Evolutionary conservation across 2,797 vertebrate genomes (phyloP), one percentile per base, ranked within the genome.

Genomic region (Melopsittacus undulatus): DNA sequence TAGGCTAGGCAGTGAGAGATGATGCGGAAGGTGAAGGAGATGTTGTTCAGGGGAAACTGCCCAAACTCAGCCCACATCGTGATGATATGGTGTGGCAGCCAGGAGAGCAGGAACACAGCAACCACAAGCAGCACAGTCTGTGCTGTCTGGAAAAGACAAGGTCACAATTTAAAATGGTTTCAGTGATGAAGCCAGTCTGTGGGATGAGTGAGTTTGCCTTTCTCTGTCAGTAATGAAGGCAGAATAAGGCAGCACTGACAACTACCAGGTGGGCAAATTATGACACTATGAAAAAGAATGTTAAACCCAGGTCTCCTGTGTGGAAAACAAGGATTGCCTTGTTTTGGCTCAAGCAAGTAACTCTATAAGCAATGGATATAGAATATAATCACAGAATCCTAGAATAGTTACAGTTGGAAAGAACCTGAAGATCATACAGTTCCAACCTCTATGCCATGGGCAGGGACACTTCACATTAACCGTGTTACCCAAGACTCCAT

Each of bases 11-110:
- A 98, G 95, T 98, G 98, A 4, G 98, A 98, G 68, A 98, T 84
- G 82, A 99, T 98, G 42, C 98, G 97, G 49, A 99, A 98, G 18
- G 95, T 98, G 30, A 98, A 98, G 72, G 98, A 97, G 75, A 97
- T 92, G 8, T 98, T 97, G 16, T 97, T 98, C 75, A 98, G 95
- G 0, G 98, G 98, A 87, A 99, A 98, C 5, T 26, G 83, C 52
- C 98, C 98, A 5, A 99, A 99, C 94, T 98, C 98, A 83, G 97
- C 98, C 98, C 98, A 98, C 98, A 98, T 98, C 22, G 96, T 98
- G 69, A 98, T 98, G 96, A 99, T 96, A 96, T 99, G 98, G 74
- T 99, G 98, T 0, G 98, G 98, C 96, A 98, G 97, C 98, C 98
- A 99, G 94, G 98, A 99, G 69, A 98, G 79, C 83, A 98, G 97